These are phyloP conservation scores for Oxyura jamaicensis DNA, from an alignment of 2,113 vertebrate species.

Conservation along the genomic window DNA sequence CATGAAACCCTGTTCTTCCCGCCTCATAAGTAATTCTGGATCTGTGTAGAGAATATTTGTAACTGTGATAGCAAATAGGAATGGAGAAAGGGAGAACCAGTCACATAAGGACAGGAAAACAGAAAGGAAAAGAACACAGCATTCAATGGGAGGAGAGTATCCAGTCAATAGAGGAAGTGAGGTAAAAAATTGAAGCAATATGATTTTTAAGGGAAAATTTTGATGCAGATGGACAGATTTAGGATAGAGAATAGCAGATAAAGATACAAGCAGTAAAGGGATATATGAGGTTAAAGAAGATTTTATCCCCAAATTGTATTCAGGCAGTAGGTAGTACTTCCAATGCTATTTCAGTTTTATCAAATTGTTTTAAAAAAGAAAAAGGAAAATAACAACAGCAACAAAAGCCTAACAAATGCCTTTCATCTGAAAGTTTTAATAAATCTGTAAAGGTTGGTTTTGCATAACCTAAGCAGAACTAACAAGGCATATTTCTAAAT, in stretches of 20 bases:
- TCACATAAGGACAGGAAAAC: neutral
- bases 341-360: neutral
- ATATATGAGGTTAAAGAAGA: neutral
- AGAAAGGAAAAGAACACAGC: neutral
- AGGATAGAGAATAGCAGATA: neutral
- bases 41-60: neutral
- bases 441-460: neutral
- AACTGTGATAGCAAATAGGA: neutral
- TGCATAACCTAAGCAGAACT: neutral
- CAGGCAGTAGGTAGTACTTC: neutral
- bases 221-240: neutral
- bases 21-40: neutral
- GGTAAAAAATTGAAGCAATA: neutral
- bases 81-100: neutral
- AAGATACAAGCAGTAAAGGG: neutral
- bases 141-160: neutral
- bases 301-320: neutral
- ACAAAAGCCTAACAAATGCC: neutral
- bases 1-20: neutral
- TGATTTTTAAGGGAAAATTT: neutral
- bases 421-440: constrained; percentile 4
- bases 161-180: neutral
- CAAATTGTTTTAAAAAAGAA: neutral
- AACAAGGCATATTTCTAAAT: neutral
- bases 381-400: no score